A percentile compares a stretch with the other conserved stretches of the same genome.
Evolutionary conservation across 2,888 invertebrate genomes (phyloP).

Genomic region (Pseudoips prasinana): DNA sequence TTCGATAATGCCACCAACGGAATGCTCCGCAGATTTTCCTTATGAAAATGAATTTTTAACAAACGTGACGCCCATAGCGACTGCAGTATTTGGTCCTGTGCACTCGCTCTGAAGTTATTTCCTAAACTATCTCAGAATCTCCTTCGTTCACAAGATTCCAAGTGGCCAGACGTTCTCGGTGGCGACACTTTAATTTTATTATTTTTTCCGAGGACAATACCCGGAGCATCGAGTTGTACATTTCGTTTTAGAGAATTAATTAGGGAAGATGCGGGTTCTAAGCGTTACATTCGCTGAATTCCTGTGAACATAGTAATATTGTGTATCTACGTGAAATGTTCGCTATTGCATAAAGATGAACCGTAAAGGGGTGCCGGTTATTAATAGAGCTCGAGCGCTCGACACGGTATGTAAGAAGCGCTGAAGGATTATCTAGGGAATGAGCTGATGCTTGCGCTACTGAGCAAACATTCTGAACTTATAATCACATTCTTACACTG

Average conservation of each 20-base stretch:
- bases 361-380: too few relatives aligned
- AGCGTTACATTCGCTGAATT: too few relatives aligned
- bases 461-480: too few relatives aligned
- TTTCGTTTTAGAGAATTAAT: slow-evolving; percentile 5
- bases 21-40: not conserved
- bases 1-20: not conserved
- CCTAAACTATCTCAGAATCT: slow-evolving; percentile 14
- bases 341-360: too few relatives aligned
- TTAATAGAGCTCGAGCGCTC: too few relatives aligned
- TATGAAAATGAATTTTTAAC: not conserved
- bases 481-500: too few relatives aligned
- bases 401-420: too few relatives aligned
- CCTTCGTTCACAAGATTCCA: slow-evolving; percentile 16
- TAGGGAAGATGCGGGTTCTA: not conserved
- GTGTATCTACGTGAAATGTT: too few relatives aligned
- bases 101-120: slow-evolving; percentile 10
- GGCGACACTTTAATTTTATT: slow-evolving; percentile 21
- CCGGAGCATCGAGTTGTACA: slow-evolving; percentile 1
- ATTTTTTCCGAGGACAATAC: slow-evolving; percentile 10
- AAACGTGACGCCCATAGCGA: not conserved
- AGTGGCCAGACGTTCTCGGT: slow-evolving; percentile 16
- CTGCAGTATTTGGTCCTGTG: slow-evolving; percentile 4
- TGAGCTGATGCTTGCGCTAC: too few relatives aligned
- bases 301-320: too few relatives aligned
- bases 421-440: too few relatives aligned